These are phyloP conservation scores for Heliconius ethilla DNA, from an alignment of 2,888 invertebrate species.

Conservation along the genomic window DNA sequence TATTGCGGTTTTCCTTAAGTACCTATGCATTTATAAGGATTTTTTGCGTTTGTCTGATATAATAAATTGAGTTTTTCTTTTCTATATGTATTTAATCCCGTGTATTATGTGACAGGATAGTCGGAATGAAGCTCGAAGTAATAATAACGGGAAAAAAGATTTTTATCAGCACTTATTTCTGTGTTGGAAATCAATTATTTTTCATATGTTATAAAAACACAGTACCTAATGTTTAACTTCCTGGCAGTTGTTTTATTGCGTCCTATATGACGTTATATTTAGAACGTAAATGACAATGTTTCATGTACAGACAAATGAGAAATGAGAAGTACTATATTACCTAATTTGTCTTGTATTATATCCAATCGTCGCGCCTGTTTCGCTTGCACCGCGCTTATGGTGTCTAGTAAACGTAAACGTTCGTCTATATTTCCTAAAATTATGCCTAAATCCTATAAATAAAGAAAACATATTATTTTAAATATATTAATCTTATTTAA, in stretches of 20 bases:
- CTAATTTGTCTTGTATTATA: constrained; percentile 76
- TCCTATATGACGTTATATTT: neutral
- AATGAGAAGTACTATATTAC: constrained; percentile 54
- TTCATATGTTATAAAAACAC: neutral
- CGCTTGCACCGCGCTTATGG: constrained; percentile 67
- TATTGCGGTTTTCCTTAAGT: neutral
- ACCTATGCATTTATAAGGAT: too few species aligned
- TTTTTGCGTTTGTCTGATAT: neutral
- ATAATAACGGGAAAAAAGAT: neutral
- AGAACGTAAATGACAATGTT: neutral
- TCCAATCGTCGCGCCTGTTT: constrained; percentile 75
- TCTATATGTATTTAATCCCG: neutral
- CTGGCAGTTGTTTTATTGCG: neutral
- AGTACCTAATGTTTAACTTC: neutral
- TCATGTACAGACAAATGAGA: neutral
- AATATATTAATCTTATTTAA: neutral
- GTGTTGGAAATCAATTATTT: neutral
- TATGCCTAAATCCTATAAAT: constrained; percentile 67
- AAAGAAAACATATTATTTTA: neutral
- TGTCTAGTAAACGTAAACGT: constrained; percentile 68
- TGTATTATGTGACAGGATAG: neutral
- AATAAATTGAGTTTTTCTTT: neutral
- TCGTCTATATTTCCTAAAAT: constrained; percentile 73
- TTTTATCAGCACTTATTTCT: constrained; percentile 1
- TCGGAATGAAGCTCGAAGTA: neutral